Conservation (phyloP, 2,888 invertebrate genomes). For the Ametastegia equiseti region DNA sequence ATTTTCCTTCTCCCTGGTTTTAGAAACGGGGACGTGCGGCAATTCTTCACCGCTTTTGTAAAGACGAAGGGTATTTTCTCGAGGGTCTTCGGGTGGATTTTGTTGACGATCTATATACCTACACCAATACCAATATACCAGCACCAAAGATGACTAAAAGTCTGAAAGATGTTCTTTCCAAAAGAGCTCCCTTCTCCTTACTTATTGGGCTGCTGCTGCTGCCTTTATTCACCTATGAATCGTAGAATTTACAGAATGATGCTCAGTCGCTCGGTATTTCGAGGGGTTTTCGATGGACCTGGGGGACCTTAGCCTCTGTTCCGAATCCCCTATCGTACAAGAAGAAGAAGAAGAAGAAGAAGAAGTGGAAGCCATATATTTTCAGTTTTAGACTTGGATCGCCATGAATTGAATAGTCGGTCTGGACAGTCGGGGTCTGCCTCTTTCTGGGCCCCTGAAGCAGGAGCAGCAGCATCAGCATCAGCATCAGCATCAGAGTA, state of each 20-base stretch:
- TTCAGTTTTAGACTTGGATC: conserved; percentile 44
- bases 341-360: neutral
- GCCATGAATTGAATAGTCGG: conserved; percentile 27
- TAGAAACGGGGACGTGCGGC: neutral
- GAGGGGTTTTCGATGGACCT: neutral
- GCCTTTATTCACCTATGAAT: conserved; percentile 41
- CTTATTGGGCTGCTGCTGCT: neutral
- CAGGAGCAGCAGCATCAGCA: neutral
- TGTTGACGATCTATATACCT: neutral
- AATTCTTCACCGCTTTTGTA: neutral
- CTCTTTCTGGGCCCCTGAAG: conserved; percentile 18
- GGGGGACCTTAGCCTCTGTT: conserved; percentile 15
- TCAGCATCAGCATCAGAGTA: neutral
- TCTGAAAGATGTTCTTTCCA: conserved; percentile 22
- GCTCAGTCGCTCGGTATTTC: conserved; percentile 12
- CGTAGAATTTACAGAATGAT: conserved; percentile 35
- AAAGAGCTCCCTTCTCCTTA: neutral
- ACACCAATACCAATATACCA: conserved; percentile 6
- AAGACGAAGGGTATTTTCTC: neutral
- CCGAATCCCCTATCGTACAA: neutral
- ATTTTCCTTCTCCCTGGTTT: neutral
- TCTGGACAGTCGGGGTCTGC: conserved; percentile 4
- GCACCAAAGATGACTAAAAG: conserved; percentile 16
- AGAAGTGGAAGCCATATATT: conserved; percentile 42
- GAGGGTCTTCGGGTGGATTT: neutral